Percentiles rank a stretch among this genome's conserved stretches.
These are phyloP conservation scores for Drosophila biarmipes DNA, from an alignment of 1,140 invertebrate genomes.

Conservation along the genomic window DNA sequence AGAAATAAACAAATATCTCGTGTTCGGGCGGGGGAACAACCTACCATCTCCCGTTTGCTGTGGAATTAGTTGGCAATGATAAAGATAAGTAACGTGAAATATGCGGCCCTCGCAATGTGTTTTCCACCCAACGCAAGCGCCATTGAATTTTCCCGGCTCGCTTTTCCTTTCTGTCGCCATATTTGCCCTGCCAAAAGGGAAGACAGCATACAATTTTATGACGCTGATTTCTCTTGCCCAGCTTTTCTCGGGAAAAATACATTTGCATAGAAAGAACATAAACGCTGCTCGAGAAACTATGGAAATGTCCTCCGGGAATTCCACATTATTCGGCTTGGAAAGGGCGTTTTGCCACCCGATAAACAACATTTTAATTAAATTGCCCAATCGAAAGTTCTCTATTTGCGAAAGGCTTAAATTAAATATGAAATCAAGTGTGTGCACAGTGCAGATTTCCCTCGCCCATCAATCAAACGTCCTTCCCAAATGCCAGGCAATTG, in stretches of 20 bases:
- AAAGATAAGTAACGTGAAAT: constrained; percentile 83
- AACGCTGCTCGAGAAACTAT: constrained; percentile 67
- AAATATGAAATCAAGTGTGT: constrained; percentile 66
- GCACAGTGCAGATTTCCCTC: constrained; percentile 51
- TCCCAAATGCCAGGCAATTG: constrained; percentile 62
- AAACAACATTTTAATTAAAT: constrained; percentile 61
- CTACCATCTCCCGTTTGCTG: constrained; percentile 31
- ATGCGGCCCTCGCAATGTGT: constrained; percentile 76
- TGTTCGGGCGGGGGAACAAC: too few species aligned
- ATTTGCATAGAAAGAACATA: constrained; percentile 78
- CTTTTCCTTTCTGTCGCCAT: constrained; percentile 70
- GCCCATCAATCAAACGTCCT: constrained; percentile 60
- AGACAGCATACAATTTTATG: constrained; percentile 78
- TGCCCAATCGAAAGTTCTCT: constrained; percentile 49
- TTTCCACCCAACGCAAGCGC: constrained; percentile 57
- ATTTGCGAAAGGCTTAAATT: constrained; percentile 58
- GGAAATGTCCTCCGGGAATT: constrained; percentile 38
- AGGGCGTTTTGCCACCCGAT: constrained; percentile 3
- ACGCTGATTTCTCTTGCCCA: constrained; percentile 58
- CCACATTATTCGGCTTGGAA: constrained; percentile 20
- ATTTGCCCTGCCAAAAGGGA: constrained; percentile 67
- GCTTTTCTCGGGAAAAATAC: not conserved
- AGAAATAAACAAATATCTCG: constrained; percentile 83
- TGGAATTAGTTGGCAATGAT: constrained; percentile 83
- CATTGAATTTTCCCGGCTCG: constrained; percentile 57